These are phyloP conservation scores for Campylorhamphus procurvoides DNA, from an alignment of 2,113 vertebrate genomes.

Conservation along the genomic window DNA sequence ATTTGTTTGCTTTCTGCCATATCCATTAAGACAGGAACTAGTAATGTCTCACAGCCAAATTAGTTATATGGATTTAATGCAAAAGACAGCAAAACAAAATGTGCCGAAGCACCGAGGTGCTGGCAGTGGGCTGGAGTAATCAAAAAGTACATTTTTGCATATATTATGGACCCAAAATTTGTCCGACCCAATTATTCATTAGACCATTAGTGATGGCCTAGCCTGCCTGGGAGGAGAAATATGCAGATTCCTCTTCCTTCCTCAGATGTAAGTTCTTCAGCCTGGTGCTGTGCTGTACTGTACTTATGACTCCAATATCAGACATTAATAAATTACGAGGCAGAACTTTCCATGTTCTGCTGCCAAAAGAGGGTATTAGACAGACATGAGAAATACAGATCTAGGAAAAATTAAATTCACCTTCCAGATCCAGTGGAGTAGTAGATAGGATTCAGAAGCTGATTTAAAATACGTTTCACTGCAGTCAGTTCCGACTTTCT, in stretches of 20 bases:
- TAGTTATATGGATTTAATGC: not conserved
- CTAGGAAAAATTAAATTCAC: not conserved
- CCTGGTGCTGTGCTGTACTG: not conserved
- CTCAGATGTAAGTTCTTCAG: not conserved
- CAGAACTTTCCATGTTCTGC: not conserved
- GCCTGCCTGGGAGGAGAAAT: not conserved
- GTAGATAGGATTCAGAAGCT: not conserved
- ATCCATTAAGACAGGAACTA: not conserved
- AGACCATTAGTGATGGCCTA: not conserved
- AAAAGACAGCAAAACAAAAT: not conserved
- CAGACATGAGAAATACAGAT: not conserved
- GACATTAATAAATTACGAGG: slow-evolving; percentile 22
- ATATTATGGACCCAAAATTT: not conserved
- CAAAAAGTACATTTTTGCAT: not conserved
- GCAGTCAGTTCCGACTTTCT: not conserved
- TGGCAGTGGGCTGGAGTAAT: not conserved
- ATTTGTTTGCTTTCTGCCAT: not conserved
- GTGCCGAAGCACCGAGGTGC: not conserved
- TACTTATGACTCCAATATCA: not conserved
- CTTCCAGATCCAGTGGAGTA: not conserved
- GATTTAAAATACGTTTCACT: not conserved
- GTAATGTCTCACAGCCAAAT: not conserved
- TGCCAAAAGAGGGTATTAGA: slow-evolving; percentile 18
- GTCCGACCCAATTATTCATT: not conserved
- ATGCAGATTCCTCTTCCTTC: not conserved